These are phyloP conservation scores for Lapara coniferarum DNA, from an alignment of 2,888 invertebrate species.

Conservation along the genomic window DNA sequence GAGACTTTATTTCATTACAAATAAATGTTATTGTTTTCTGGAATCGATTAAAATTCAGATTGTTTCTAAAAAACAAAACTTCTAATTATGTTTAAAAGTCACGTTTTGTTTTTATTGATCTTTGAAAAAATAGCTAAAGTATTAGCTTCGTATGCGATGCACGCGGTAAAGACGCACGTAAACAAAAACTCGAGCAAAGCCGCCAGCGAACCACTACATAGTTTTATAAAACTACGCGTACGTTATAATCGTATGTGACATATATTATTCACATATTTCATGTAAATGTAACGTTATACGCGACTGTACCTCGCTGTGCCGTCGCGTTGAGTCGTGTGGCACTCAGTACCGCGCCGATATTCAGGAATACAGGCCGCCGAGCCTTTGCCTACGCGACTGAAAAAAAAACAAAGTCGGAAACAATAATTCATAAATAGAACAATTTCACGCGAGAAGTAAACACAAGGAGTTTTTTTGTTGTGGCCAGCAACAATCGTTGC, in stretches of 20 bases:
- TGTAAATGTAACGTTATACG: constrained; percentile 43
- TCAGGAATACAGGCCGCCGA: constrained; percentile 72
- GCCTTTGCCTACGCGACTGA: constrained; percentile 57
- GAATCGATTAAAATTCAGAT: background rate
- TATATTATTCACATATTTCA: constrained; percentile 44
- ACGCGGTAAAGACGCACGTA: background rate
- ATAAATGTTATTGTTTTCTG: background rate
- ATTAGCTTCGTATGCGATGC: background rate
- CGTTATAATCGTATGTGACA: constrained; percentile 43
- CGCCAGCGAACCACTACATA: background rate
- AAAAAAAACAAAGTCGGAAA: constrained; percentile 54
- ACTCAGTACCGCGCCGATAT: constrained; percentile 31
- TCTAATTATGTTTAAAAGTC: background rate
- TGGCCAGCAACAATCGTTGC: background rate
- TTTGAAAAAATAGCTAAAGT: background rate
- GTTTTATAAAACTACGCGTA: constrained; percentile 33
- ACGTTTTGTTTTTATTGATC: constrained; percentile 7
- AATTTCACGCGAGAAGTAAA: background rate
- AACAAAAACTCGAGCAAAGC: constrained; percentile 7
- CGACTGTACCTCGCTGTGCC: constrained; percentile 10
- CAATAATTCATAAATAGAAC: constrained; percentile 13
- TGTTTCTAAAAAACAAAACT: background rate
- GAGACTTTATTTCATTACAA: too few relatives aligned
- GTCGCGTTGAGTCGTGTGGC: constrained; percentile 13
- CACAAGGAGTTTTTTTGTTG: background rate